These are phyloP conservation scores for Ctenodactylus gundi DNA, from an alignment of 2,113 vertebrate genomes.

Conservation along the genomic window DNA sequence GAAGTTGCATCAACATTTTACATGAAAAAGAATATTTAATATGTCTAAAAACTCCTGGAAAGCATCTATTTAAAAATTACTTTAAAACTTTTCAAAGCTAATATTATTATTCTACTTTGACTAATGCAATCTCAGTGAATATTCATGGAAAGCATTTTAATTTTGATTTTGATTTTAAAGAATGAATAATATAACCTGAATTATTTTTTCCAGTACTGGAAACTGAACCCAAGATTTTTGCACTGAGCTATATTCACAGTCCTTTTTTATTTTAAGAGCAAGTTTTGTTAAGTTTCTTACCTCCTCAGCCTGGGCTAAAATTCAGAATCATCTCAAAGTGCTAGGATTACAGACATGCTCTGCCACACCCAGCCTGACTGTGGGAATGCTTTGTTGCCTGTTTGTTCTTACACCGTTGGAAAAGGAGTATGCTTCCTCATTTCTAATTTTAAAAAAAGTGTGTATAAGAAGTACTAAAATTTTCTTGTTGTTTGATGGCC, in stretches of 20 bases:
- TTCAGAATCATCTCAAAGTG: too few species aligned
- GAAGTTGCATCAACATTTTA: not conserved
- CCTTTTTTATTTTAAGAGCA: too few species aligned
- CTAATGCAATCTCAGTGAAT: not conserved
- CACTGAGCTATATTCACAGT: too few species aligned
- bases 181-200: not conserved
- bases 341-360: too few species aligned
- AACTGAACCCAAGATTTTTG: too few species aligned
- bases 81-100: not conserved
- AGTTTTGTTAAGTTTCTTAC: too few species aligned
- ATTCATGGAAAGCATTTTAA: not conserved
- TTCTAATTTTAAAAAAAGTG: not conserved
- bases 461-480: not conserved
- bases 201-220: too few species aligned
- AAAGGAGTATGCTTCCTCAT: not conserved
- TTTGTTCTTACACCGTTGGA: not conserved
- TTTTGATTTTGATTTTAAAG: not conserved
- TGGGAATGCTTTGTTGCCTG: not conserved
- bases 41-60: not conserved
- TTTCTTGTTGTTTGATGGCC: not conserved
- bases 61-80: not conserved
- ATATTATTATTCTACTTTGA: not conserved
- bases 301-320: too few species aligned
- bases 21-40: not conserved
- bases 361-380: too few species aligned